Conservation (phyloP, 2,113 vertebrate species). For the Myotis brandtii region DNA sequence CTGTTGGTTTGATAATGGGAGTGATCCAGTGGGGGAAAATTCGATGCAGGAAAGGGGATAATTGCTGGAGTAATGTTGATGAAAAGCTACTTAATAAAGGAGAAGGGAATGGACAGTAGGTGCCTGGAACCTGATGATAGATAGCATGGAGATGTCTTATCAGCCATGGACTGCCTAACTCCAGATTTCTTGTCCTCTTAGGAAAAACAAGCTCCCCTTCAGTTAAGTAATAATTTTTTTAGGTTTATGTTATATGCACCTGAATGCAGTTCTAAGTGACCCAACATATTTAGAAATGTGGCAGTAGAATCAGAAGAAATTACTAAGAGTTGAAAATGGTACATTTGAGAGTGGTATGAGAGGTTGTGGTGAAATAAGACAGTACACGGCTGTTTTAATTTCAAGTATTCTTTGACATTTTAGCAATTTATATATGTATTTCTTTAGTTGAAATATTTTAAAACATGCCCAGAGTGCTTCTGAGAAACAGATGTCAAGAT, state of each 20-base stretch:
- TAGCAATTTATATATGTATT: constrained; percentile 6
- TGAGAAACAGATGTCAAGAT: neutral
- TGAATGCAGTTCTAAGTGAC: neutral
- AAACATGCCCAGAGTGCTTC: neutral
- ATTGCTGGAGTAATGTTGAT: neutral
- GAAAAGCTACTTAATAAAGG: neutral
- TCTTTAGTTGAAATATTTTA: constrained; percentile 28
- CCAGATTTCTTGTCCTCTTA: neutral
- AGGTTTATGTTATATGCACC: neutral
- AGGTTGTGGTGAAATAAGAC: neutral
- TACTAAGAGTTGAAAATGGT: neutral
- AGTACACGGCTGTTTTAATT: constrained; percentile 22
- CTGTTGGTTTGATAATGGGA: neutral
- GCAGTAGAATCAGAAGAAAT: neutral
- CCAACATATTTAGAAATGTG: neutral
- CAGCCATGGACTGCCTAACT: neutral
- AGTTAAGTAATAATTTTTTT: neutral
- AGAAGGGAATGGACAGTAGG: neutral
- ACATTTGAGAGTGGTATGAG: neutral
- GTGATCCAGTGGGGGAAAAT: neutral
- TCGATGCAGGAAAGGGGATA: neutral
- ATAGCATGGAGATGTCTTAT: neutral
- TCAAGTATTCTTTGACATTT: constrained; percentile 10
- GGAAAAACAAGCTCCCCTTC: neutral
- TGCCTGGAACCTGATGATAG: neutral